Evolutionary conservation across 1,140 invertebrate genomes (phyloP).

Genomic region (Coptotermes formosanus): DNA sequence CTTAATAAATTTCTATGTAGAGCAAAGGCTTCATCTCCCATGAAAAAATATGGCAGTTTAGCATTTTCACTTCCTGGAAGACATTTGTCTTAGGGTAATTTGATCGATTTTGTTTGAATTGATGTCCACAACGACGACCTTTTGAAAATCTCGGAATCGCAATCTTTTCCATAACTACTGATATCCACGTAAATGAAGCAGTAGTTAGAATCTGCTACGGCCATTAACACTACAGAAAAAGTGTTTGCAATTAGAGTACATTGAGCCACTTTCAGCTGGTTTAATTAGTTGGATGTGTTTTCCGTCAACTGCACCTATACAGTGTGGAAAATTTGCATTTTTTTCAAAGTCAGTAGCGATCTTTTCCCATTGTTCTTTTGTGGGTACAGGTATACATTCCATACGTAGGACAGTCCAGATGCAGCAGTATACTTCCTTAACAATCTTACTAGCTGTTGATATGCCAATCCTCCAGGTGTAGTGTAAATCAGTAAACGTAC

Average conservation of each 20-base stretch:
- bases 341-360: constrained; percentile 40
- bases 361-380: constrained; percentile 39
- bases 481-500: constrained; percentile 43
- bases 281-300: constrained; percentile 42
- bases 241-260: constrained; percentile 45
- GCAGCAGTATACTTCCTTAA: constrained; percentile 40
- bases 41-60: constrained; percentile 16
- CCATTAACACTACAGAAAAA: constrained; percentile 46
- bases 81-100: constrained; percentile 26
- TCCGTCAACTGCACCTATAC: constrained; percentile 43
- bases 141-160: constrained; percentile 40
- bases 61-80: constrained; percentile 28
- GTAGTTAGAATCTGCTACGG: constrained; percentile 45
- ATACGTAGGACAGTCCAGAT: constrained; percentile 41
- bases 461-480: constrained; percentile 42
- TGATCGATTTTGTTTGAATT: constrained; percentile 27
- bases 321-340: constrained; percentile 43
- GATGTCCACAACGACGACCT: constrained; percentile 29
- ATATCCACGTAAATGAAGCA: constrained; percentile 47
- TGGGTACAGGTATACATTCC: constrained; percentile 38
- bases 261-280: constrained; percentile 40
- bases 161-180: constrained; percentile 42
- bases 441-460: constrained; percentile 40
- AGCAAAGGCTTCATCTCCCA: constrained; percentile 45
- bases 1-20: constrained; percentile 53